Conservation (phyloP, 2,113 vertebrate genomes). For the Oreochromis niloticus region DNA sequence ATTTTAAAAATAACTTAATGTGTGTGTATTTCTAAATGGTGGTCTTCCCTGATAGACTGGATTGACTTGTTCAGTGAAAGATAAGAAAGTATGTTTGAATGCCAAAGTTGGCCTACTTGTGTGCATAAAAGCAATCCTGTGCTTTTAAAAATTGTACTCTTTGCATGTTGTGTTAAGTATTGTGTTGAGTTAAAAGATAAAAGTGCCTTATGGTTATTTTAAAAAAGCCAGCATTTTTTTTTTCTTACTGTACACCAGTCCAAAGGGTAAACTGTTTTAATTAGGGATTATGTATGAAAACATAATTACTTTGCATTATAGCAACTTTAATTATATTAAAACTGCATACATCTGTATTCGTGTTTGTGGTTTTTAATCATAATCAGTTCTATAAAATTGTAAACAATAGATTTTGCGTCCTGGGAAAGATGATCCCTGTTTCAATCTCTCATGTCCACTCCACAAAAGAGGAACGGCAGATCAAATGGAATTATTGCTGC, state of each 20-base stretch:
- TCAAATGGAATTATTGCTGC: not conserved
- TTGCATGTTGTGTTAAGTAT: not conserved
- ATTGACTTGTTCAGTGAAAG: not conserved
- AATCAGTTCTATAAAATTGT: not conserved
- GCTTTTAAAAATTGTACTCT: not conserved
- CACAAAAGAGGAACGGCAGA: not conserved
- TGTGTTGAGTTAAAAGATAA: not conserved
- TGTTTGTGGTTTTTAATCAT: not conserved
- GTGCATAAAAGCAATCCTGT: not conserved
- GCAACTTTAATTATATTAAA: not conserved
- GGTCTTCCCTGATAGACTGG: not conserved
- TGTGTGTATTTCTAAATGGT: not conserved
- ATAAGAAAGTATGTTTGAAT: not conserved
- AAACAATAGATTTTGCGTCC: not conserved
- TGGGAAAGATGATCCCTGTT: not conserved
- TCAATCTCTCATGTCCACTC: not conserved
- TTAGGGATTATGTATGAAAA: not conserved
- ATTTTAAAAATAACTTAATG: not conserved
- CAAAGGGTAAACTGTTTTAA: not conserved
- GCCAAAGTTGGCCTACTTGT: not conserved
- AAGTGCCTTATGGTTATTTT: constrained; percentile 21
- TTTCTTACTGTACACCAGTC: not conserved
- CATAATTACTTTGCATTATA: not conserved
- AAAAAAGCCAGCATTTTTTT: not conserved
- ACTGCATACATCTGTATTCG: not conserved